Evolutionary conservation across 2,888 invertebrate genomes (phyloP), one percentile per base, ranked within the genome.

Genomic region (Aplocera efformata): DNA sequence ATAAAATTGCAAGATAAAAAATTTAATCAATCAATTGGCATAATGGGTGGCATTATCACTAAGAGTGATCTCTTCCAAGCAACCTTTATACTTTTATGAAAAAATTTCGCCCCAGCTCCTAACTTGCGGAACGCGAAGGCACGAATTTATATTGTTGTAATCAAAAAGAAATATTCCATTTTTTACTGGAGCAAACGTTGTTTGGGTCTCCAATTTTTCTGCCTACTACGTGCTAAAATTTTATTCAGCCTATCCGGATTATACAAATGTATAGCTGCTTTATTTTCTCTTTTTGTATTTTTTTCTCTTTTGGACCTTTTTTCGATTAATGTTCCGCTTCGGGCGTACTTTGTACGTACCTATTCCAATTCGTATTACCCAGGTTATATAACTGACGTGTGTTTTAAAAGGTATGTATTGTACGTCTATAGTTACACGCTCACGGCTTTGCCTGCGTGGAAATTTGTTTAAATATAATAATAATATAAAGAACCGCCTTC

Each of bases 141-240:
- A 73, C 76, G 25, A 79, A 79, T 83, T 83, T 83, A 80, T 84
- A 86, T 85, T 84, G 84, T 85, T 84, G 83, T 86, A 86, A 86
- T 86, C 83, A 86, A 86, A 86, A 86, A 84, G 85, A 86, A 83
- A 86, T 86, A 86, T 84, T 78, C 82, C 64, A 82, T 80, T 84
- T 83, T 84, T 77, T 72, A 66, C 72, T 51, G 59, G 59, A 64
- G 64, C 63, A 80, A 81, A 79, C 84, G 83, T 71, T 75, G 74
- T 79, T 70, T 67, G 68, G 63, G 60, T 67, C 69, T 77, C 72
- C 75, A 70, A 48, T 70, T 78, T 77, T 76, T 72, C 55, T 48
- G 67, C 72, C 62, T 68, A 66, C 70, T 72, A 80, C 84, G 84
- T 85, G 85, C 75, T 86, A 85, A 85, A 86, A 85, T 84, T 84